Conservation (phyloP, 2,113 vertebrate species). For the Enhydra lutris region DNA sequence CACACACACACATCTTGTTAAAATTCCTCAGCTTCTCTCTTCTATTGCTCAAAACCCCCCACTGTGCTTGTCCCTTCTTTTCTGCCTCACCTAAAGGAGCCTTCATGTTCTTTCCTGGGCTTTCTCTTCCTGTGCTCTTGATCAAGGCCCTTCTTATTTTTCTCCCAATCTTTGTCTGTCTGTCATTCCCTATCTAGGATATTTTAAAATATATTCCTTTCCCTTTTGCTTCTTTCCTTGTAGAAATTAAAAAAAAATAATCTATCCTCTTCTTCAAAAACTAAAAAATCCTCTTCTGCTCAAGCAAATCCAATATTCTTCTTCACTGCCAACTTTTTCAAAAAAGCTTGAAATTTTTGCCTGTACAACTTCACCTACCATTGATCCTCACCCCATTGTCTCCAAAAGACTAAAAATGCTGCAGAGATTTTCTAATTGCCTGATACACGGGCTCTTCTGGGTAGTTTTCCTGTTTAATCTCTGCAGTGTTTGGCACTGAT, state of each 20-base stretch:
- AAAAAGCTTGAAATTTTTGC: not conserved
- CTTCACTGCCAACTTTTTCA: not conserved
- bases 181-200: not conserved
- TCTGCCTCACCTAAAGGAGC: not conserved
- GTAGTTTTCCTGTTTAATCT: not conserved
- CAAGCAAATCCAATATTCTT: not conserved
- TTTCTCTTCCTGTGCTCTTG: not conserved
- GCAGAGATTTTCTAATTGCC: not conserved
- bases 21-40: not conserved
- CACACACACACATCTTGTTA: not conserved
- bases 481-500: not conserved
- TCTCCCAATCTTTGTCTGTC: not conserved
- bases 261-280: not conserved
- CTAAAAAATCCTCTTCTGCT: not conserved
- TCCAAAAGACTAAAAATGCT: not conserved
- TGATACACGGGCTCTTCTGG: not conserved
- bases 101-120: accelerated
- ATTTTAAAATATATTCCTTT: not conserved
- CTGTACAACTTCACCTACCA: not conserved
- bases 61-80: not conserved
- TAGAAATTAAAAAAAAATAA: not conserved
- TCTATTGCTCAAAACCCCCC: no score
- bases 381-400: not conserved
- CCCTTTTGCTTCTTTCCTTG: not conserved
- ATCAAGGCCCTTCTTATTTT: not conserved